Evolutionary conservation across 2,888 invertebrate genomes (phyloP), one percentile per base, ranked within the genome.

Genomic region (Apamea epomidion): DNA sequence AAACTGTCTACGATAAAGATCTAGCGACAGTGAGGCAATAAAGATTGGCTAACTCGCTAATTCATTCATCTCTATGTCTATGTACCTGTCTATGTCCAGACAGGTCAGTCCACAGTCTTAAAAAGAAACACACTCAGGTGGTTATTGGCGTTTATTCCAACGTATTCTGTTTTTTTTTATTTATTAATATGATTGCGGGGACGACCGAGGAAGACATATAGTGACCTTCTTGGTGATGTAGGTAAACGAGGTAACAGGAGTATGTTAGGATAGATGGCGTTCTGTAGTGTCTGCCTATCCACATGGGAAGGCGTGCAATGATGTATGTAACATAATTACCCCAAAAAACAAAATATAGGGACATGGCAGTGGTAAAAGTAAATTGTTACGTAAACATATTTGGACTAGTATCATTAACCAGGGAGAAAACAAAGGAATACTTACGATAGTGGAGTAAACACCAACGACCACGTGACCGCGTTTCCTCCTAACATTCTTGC

Each of bases 1-100:
- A 83, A 83, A 62, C 12, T 64, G 54, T 12, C 16, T 14, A 6
- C 32, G 5, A 58, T 32, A 29, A 73, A 18, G 4, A 74, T 42
- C 6, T 58, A n/a, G 5, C 6, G 5, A 62, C 14, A n/a, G 8
- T 37, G 21, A 29, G 18, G 14, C 12, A 64, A 16, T n/a, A 58
- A 12, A n/a, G 25, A 12, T 25, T 12, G 10, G 1, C 4, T 25
- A 58, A 25, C 58, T n/a, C 58, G 0, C n/a, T 58, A 10, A 60
- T 78, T 37, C 8, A 60, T 58, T 45, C 58, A 45, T 45, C 32
- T 18, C 14, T 21, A 32, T 21, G 18, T 72, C 58, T n/a, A 21
- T 14, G 5, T 58, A 18, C n/a, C 18, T 29, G 10, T 69, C 45
- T n/a, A 16, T 16, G 3, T 5, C 16, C 48, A 48, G 16, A 48